A percentile compares a stretch with the other conserved stretches of the same genome.
phyloP scores from a whole-genome alignment of 92 coral and sea anemone species.

The Bergia puertoricense region DNA sequence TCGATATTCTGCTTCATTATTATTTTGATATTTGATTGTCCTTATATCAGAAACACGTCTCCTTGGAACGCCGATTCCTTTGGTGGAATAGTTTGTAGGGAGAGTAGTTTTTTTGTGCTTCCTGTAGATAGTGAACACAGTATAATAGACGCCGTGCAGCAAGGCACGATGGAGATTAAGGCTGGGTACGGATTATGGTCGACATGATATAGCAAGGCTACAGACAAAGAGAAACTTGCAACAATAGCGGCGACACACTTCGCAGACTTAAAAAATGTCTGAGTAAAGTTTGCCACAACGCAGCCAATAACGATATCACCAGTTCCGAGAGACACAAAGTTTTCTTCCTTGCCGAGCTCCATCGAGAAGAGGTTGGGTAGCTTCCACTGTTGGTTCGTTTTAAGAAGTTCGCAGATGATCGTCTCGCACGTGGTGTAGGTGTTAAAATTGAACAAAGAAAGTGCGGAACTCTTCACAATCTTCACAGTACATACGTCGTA shows the following conservation, averaged over 20 bases:
- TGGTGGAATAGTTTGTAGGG: background rate
- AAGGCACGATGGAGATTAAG: slow-evolving; percentile 62
- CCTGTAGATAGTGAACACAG: slow-evolving; percentile 43
- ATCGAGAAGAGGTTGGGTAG: slow-evolving; percentile 66
- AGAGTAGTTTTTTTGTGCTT: slow-evolving; percentile 38
- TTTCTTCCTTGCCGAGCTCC: slow-evolving; percentile 56
- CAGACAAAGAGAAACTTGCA: slow-evolving; percentile 57
- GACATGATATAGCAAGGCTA: slow-evolving; percentile 53
- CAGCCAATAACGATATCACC: slow-evolving; percentile 74
- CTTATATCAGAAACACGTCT: background rate
- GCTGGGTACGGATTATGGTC: slow-evolving; percentile 65
- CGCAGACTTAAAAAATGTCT: slow-evolving; percentile 62
- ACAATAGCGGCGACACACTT: slow-evolving; percentile 62
- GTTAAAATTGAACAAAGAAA: slow-evolving; percentile 57
- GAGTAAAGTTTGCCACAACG: slow-evolving; percentile 66
- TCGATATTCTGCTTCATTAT: no score
- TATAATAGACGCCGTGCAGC: slow-evolving; percentile 45
- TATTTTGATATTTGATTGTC: no score
- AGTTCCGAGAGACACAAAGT: slow-evolving; percentile 66
- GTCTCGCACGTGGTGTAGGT: slow-evolving; percentile 44
- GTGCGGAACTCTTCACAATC: slow-evolving; percentile 8
- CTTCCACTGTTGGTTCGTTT: slow-evolving; percentile 59
- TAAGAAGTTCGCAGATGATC: slow-evolving; percentile 53
- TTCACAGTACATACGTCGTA: slow-evolving; percentile 58
- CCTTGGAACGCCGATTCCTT: background rate